Base-by-base conservation (phyloP, 2,888 invertebrate species). In the Psylliodes chrysocephalus region DNA sequence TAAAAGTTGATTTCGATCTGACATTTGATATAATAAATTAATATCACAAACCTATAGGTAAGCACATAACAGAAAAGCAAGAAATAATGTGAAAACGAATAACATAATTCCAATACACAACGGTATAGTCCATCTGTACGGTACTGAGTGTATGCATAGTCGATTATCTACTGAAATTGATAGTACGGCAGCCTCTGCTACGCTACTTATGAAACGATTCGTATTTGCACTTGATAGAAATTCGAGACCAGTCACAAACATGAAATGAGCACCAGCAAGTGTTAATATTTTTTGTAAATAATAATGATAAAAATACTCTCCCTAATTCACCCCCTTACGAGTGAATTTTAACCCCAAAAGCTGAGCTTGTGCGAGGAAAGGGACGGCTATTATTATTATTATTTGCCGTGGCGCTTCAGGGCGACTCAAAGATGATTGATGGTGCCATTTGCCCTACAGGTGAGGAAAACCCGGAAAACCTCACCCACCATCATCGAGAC, bases 161-260 rank as follows among this genome's bases (percentile, higher is more conserved):
- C 91, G 91, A 85, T 97, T 96, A 86, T 98, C 98, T 33, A 96
- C 95, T 19, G 96, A 96, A 78, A 97, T 95, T 81, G 96, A 96
- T 71, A 98, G 86, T 70, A 97, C 91, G 42, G 96, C 95, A 56
- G 95, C 93, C 82, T 94, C 94, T 47, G 90, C 86, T 77, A 90
- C 89, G 76, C 89, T 89, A 12, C 90, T 89, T 64, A 92, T 87
- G 42, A 91, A 86, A 44, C 90, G 89, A 17, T 89, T 89, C 79
- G 92, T 91, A 17, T 89, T 89, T 80, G 92, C 85, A 65, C 87
- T 87, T 22, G 95, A 94, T 74, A 98, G 85, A 85, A 98, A 98
- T 84, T 94, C 93, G 72, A 99, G 84, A 8, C 96, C 97, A 54
- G 98, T 98, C 69, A 99, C 94, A 85, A 98, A 99, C 90, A 96